Evolutionary conservation across 1,140 invertebrate genomes (phyloP), one percentile per base, ranked within the genome.

Genomic region (Drosophila nasuta): DNA sequence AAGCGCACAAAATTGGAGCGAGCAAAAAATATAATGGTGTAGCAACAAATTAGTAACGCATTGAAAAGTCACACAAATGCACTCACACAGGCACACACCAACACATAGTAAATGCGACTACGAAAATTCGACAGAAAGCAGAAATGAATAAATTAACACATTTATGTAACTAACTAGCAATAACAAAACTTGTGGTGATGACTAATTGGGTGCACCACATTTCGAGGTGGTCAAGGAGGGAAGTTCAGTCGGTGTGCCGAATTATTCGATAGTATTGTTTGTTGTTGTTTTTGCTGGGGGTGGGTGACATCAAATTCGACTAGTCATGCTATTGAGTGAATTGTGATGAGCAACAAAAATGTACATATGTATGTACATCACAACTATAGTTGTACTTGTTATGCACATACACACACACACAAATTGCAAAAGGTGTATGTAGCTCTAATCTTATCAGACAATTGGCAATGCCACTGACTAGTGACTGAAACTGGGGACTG

Each of bases 111-210:
- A 74, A 58, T 66, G 56, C n/a, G 41, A 77, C 71, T 73, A 82
- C 70, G 74, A 81, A 83, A 88, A 73, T 85, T 68, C 64, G 63
- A 51, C 46, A 54, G 52, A 83, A 85, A 85, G 64, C 67, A 73
- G 67, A 79, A 69, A 49, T 68, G 52, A 81, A 89, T 81, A 85
- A 76, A 85, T 89, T 89, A 85, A 89, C 85, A 89, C 85, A 85
- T 89, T 86, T 89, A 89, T 89, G 75, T 89, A 89, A 89, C 85
- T 35, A 77, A 58, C 59, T 33, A 46, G 20, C 49, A 70, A 62
- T 45, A 73, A 79, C 15, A 75, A 63, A 66, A 45, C 51, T 13
- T 30, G 11, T 28, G 20, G 51, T 49, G 78, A 85, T 89, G 83
- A 88, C 85, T 89, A 89, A 88, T 89, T 89, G 62, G 43, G 60